Percentiles rank a stretch among this genome's conserved stretches.
Evolutionary conservation across 2,113 vertebrate species (phyloP).

Genomic region (Eulacestoma nigropectus): DNA sequence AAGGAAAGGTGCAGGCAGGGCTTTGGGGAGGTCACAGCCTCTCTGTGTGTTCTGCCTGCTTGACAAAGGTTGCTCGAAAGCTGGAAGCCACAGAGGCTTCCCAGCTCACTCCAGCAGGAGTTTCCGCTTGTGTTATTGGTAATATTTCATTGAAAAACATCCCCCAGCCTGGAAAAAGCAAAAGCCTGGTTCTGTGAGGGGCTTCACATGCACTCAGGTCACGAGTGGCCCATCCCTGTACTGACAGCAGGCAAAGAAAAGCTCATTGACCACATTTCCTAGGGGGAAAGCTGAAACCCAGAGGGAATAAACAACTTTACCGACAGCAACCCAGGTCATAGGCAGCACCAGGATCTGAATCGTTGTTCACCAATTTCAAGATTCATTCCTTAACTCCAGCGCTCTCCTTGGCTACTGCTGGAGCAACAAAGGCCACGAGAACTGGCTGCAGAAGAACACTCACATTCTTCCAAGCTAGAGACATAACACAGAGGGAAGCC

Average conservation of each 20-base stretch:
- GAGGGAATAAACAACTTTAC: background rate
- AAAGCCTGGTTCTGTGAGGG: background rate
- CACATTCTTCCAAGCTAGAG: background rate
- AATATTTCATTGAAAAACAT: background rate
- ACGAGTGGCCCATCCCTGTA: background rate
- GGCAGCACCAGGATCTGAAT: background rate
- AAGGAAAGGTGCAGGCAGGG: background rate
- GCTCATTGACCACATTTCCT: background rate
- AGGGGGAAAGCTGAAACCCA: background rate
- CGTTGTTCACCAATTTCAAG: fast-evolving
- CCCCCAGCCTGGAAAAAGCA: background rate
- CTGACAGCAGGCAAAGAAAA: background rate
- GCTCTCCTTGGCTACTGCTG: background rate
- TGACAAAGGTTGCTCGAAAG: background rate
- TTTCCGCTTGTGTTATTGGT: background rate
- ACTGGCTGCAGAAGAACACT: background rate
- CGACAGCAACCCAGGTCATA: background rate
- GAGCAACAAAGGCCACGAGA: background rate
- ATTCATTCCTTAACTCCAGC: background rate
- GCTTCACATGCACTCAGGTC: background rate
- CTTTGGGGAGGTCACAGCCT: conserved; percentile 14
- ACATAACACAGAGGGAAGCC: background rate
- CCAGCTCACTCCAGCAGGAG: background rate
- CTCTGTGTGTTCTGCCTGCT: background rate
- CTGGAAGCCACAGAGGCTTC: background rate